Conservation (phyloP, 2,113 vertebrate genomes). For the Laticauda colubrina region DNA sequence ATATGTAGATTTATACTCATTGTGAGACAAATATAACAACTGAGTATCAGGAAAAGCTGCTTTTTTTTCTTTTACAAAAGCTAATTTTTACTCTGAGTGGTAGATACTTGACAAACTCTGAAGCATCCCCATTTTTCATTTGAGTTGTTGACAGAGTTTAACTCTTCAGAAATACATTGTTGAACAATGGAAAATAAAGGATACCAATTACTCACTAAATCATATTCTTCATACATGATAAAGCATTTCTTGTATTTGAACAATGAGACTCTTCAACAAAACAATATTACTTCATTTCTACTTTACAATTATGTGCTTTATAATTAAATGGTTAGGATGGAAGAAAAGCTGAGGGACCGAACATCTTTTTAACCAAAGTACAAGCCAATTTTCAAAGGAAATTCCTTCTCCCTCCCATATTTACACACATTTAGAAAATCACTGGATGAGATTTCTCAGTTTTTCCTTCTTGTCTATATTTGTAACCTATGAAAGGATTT, state of each 20-base stretch:
- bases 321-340: slow-evolving; percentile 54
- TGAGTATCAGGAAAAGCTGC: slow-evolving; percentile 8
- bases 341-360: slow-evolving; percentile 45
- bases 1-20: not conserved
- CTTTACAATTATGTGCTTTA: slow-evolving; percentile 44
- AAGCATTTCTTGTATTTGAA: slow-evolving; percentile 57
- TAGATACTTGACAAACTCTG: not conserved
- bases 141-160: slow-evolving; percentile 11
- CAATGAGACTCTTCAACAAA: slow-evolving; percentile 60
- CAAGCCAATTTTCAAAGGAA: slow-evolving; percentile 56
- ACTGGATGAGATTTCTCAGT: slow-evolving; percentile 34
- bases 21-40: not conserved
- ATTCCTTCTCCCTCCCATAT: not conserved
- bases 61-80: slow-evolving; percentile 15
- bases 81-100: slow-evolving; percentile 11
- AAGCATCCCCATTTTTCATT: slow-evolving; percentile 28
- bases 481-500: slow-evolving; percentile 24
- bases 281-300: slow-evolving; percentile 61
- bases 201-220: slow-evolving; percentile 51
- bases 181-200: slow-evolving; percentile 51
- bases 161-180: not conserved
- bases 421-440: slow-evolving; percentile 20
- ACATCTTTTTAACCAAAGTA: slow-evolving; percentile 49
- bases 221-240: slow-evolving; percentile 64
- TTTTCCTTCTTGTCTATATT: slow-evolving; percentile 46